phyloP scores from a whole-genome alignment of 2,797 vertebrate genomes.

The Stomatorhinus walkeri region DNA sequence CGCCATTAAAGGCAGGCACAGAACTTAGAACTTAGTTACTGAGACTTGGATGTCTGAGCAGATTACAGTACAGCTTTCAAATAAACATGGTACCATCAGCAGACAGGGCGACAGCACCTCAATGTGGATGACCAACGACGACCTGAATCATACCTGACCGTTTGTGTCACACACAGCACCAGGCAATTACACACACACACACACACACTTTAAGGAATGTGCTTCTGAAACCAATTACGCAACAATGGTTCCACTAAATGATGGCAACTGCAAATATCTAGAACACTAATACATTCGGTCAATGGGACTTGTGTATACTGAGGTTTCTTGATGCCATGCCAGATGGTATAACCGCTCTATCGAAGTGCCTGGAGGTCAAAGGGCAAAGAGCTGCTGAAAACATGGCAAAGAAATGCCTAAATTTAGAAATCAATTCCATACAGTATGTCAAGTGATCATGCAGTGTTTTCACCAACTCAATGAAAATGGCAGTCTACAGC shows the following conservation, averaged over 20 bases:
- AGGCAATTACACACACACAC: background rate
- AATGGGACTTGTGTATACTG: background rate
- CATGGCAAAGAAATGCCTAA: background rate
- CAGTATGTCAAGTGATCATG: background rate
- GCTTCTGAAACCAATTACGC: background rate
- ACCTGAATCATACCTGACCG: background rate
- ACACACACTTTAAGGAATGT: background rate
- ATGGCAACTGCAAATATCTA: background rate
- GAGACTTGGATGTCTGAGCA: background rate
- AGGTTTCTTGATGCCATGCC: background rate
- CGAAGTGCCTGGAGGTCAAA: conserved; percentile 11
- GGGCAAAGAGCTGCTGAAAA: background rate
- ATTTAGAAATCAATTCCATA: background rate
- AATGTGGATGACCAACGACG: conserved; percentile 12
- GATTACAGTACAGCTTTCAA: background rate
- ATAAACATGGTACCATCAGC: background rate
- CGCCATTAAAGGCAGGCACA: background rate
- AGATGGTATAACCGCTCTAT: background rate
- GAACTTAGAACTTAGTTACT: background rate
- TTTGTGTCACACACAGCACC: background rate
- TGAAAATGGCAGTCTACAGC: background rate
- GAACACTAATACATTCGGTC: background rate
- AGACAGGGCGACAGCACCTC: conserved; percentile 8
- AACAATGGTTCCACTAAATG: background rate
- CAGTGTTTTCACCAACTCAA: background rate